A percentile compares a stretch with the other conserved stretches of the same genome.
These are phyloP conservation scores for Eudyptes chrysolophus DNA, from an alignment of 2,113 vertebrate species.

Conservation along the genomic window DNA sequence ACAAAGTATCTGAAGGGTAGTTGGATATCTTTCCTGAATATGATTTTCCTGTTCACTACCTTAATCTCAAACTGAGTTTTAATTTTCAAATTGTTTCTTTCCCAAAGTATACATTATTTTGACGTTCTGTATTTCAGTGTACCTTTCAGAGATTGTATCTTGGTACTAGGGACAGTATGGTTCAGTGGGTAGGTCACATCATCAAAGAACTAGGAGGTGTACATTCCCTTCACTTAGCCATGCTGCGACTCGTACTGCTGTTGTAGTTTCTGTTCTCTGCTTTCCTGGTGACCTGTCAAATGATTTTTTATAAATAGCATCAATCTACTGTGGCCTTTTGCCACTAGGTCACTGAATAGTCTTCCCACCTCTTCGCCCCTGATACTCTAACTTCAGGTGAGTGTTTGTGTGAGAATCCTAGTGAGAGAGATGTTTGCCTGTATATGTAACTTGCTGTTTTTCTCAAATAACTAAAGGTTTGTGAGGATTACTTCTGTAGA, in stretches of 20 bases:
- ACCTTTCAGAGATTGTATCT: not conserved
- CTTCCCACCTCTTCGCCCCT: not conserved
- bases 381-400: not conserved
- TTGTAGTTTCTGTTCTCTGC: slow-evolving; percentile 6
- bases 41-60: not conserved
- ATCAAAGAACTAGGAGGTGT: not conserved
- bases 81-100: not conserved
- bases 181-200: not conserved
- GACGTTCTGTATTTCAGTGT: not conserved
- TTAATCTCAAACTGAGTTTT: not conserved
- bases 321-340: not conserved
- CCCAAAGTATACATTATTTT: not conserved
- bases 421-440: not conserved
- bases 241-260: not conserved
- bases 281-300: not conserved
- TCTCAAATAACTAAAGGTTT: not conserved
- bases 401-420: not conserved
- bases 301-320: not conserved
- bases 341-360: not conserved
- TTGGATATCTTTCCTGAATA: not conserved
- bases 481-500: not conserved
- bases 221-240: not conserved
- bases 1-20: not conserved
- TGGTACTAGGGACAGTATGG: not conserved
- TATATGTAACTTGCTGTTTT: not conserved